Percentiles rank a stretch among this genome's conserved stretches.
phyloP scores from a whole-genome alignment of 2,797 vertebrate species.

The Octomys mimax region DNA sequence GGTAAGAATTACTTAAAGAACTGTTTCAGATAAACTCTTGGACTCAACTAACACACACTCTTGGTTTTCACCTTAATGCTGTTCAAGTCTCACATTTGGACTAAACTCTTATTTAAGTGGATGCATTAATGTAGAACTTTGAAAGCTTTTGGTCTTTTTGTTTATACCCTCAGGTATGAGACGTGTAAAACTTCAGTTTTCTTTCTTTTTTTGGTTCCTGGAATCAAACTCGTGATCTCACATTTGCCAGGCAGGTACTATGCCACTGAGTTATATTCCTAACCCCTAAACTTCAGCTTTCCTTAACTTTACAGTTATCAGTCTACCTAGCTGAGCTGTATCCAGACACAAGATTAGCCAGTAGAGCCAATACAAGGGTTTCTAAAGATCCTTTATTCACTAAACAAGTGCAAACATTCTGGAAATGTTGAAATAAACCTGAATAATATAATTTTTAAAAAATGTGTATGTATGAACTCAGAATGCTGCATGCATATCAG shows the following conservation, averaged over 20 bases:
- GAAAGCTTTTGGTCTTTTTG: conserved; percentile 8
- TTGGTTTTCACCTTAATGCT: neutral
- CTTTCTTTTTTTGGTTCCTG: no score
- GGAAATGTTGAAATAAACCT: neutral
- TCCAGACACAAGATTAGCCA: conserved; percentile 23
- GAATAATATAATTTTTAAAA: neutral
- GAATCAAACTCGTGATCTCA: no score
- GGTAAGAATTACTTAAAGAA: conserved; percentile 35
- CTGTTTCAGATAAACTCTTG: neutral
- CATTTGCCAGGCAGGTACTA: no score
- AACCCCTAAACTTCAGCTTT: neutral
- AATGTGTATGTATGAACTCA: conserved; percentile 5
- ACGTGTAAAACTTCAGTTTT: neutral
- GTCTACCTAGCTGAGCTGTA: neutral
- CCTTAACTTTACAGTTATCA: neutral
- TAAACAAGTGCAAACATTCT: conserved; percentile 34
- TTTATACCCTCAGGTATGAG: neutral
- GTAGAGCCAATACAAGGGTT: neutral
- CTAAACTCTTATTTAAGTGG: neutral
- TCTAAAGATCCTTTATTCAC: conserved; percentile 47
- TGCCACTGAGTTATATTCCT: no score
- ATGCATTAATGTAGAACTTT: neutral
- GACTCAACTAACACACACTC: conserved; percentile 14
- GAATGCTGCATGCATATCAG: neutral
- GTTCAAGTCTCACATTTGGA: conserved; percentile 1